phyloP scores from a whole-genome alignment of 2,888 invertebrate species.

The Oligia latruncula region DNA sequence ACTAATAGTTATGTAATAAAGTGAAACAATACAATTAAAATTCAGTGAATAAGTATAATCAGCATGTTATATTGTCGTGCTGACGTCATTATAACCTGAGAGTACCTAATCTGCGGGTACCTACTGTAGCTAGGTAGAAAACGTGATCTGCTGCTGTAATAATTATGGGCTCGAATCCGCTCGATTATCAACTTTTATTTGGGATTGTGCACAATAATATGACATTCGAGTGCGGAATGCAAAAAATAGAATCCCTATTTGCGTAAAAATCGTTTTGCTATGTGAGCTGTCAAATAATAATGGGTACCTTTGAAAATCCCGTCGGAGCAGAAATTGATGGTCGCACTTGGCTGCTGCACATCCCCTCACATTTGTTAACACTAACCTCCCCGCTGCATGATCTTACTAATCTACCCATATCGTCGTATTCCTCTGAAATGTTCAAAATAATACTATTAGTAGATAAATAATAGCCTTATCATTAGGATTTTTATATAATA shows the following conservation, averaged over 20 bases:
- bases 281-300: not conserved
- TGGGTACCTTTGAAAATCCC: conserved; percentile 94
- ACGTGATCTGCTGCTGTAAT: not conserved
- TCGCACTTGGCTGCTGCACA: conserved; percentile 97
- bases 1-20: not conserved
- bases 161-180: not conserved
- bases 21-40: not conserved
- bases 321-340: conserved; percentile 97
- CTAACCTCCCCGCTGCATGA: conserved; percentile 97
- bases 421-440: conserved; percentile 96
- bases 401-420: conserved; percentile 94
- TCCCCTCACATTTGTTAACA: conserved; percentile 98
- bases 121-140: not conserved
- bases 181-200: not conserved
- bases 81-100: not conserved
- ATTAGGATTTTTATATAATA: not conserved
- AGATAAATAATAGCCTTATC: not conserved
- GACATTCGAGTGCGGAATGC: not conserved
- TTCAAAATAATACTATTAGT: not conserved
- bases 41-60: not conserved
- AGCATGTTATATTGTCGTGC: not conserved
- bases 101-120: not conserved
- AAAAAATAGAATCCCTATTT: not conserved
- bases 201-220: no score
- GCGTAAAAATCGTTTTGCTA: not conserved